These are phyloP conservation scores for Stenotaenia linearis DNA, from an alignment of 2,888 invertebrate species.

Conservation along the genomic window DNA sequence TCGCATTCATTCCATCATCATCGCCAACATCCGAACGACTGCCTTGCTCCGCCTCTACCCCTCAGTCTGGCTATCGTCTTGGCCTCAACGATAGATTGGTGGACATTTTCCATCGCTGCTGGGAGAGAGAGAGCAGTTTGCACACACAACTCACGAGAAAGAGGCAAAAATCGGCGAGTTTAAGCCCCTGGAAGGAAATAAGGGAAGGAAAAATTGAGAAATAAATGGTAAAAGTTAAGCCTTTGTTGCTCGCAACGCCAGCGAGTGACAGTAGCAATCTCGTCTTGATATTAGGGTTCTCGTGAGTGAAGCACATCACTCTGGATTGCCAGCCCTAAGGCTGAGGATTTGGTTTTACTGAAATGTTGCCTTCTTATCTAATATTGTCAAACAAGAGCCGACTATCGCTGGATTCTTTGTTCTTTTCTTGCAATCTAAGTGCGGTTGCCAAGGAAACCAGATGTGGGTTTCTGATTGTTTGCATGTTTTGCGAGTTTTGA, in stretches of 20 bases:
- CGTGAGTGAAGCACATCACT: neutral
- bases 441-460: neutral
- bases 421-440: neutral
- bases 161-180: neutral
- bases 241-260: neutral
- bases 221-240: neutral
- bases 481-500: neutral
- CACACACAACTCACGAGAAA: neutral
- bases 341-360: neutral
- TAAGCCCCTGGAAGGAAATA: neutral
- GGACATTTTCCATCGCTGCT: slow-evolving; percentile 1
- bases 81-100: slow-evolving; percentile 21
- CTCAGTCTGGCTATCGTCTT: slow-evolving; percentile 7
- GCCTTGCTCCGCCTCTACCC: neutral
- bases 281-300: neutral
- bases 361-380: slow-evolving; percentile 10
- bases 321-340: neutral
- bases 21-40: neutral
- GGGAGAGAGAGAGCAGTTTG: neutral
- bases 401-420: neutral
- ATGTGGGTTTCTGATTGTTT: neutral
- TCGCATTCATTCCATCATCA: neutral
- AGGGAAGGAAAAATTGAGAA: neutral
- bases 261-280: neutral
- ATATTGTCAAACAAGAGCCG: slow-evolving; percentile 8